phyloP scores from a whole-genome alignment of 1,140 invertebrate genomes.

The Hesperophylax magnus region DNA sequence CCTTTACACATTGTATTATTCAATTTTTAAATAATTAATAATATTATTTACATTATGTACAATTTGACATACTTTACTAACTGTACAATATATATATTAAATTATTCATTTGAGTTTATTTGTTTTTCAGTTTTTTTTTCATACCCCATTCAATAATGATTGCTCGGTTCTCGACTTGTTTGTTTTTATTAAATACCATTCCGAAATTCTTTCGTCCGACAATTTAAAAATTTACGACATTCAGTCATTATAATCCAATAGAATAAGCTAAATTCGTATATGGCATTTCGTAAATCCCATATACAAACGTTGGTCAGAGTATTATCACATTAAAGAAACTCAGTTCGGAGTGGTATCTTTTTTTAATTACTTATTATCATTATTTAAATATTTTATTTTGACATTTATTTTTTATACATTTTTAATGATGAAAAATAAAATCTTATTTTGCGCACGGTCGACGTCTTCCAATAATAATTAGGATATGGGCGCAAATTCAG shows the following conservation, averaged over 20 bases:
- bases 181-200: constrained; percentile 16
- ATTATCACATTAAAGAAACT: constrained; percentile 38
- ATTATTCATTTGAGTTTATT: not conserved
- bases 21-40: not conserved
- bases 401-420: constrained; percentile 1
- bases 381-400: constrained; percentile 3
- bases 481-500: too few species aligned
- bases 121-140: constrained; percentile 4
- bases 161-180: not conserved
- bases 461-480: too few species aligned
- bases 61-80: not conserved
- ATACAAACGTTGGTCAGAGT: constrained; percentile 29
- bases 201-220: constrained; percentile 23
- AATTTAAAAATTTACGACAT: not conserved
- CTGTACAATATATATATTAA: not conserved
- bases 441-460: too few species aligned
- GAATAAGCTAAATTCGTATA: constrained; percentile 10
- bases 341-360: constrained; percentile 34
- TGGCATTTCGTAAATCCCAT: constrained; percentile 17
- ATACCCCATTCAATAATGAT: not conserved
- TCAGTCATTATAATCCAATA: constrained; percentile 4
- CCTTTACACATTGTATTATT: not conserved
- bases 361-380: constrained; percentile 26
- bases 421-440: not conserved
- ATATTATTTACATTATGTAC: constrained; percentile 33